Evolutionary conservation across 2,113 vertebrate species (phyloP).

Genomic region (Seriola rivoliana): DNA sequence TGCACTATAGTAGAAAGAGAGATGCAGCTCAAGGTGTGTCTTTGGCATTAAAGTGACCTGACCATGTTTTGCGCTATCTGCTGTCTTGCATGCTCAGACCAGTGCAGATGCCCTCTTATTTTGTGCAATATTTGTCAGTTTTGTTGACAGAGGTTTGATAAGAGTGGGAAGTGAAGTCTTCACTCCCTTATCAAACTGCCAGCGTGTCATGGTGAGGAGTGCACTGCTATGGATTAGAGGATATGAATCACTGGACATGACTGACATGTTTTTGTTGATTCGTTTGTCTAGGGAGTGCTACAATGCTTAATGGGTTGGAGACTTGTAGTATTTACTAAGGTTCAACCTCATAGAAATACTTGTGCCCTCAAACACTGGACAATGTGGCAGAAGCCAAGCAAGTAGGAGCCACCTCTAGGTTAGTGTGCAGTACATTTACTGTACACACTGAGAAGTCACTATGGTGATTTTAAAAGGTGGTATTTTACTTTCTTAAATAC

Average conservation of each 20-base stretch:
- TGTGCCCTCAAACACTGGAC: neutral
- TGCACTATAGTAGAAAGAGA: neutral
- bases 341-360: neutral
- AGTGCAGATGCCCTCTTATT: neutral
- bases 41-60: neutral
- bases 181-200: neutral
- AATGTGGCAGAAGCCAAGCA: neutral
- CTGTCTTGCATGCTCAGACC: neutral
- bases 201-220: neutral
- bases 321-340: constrained; percentile 1
- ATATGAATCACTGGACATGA: constrained; percentile 11
- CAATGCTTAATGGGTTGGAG: neutral
- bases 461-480: neutral
- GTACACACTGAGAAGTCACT: neutral
- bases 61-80: neutral
- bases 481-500: neutral
- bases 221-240: neutral
- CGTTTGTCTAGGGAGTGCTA: neutral
- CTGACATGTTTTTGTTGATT: constrained; percentile 11
- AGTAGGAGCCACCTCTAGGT: neutral
- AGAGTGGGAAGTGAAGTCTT: neutral
- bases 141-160: constrained; percentile 2
- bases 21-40: neutral
- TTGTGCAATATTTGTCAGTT: neutral
- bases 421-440: neutral